Evolutionary conservation across 2,888 invertebrate genomes (phyloP).

Genomic region (Odontocolon sp.): DNA sequence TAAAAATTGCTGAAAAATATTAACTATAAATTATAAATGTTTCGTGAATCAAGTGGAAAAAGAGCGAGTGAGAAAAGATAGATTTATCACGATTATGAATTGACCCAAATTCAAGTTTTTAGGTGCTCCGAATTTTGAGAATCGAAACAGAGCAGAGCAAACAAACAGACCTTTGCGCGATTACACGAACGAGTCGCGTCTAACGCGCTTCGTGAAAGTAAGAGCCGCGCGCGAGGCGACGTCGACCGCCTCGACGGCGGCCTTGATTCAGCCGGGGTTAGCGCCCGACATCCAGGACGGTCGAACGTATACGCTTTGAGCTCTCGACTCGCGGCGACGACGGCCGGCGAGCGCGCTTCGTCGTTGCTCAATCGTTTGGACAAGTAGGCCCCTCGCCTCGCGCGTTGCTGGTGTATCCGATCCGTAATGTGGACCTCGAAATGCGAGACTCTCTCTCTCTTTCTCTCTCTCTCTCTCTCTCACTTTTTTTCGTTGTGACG

Average conservation of each 20-base stretch:
- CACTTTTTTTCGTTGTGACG: conserved; percentile 7
- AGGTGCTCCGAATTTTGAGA: neutral
- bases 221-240: conserved; percentile 65
- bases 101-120: conserved; percentile 1
- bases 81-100: neutral
- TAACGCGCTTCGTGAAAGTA: conserved; percentile 74
- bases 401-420: conserved; percentile 31
- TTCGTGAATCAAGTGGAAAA: no score
- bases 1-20: no score
- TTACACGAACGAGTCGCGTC: conserved; percentile 53
- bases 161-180: neutral
- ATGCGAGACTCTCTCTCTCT: conserved; percentile 15
- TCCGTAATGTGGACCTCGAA: conserved; percentile 39
- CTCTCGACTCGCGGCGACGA: conserved; percentile 6
- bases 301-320: conserved; percentile 38
- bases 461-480: neutral
- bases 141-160: neutral
- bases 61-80: conserved; percentile 1
- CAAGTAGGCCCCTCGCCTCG: conserved; percentile 54
- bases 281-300: conserved; percentile 76
- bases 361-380: conserved; percentile 73
- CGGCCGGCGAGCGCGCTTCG: conserved; percentile 57
- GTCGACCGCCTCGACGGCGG: conserved; percentile 62
- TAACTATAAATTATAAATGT: no score
- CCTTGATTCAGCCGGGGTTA: conserved; percentile 79